A percentile compares a stretch with the other conserved stretches of the same genome.
Evolutionary conservation across 2,113 vertebrate genomes (phyloP).

Genomic region (Talpa occidentalis): DNA sequence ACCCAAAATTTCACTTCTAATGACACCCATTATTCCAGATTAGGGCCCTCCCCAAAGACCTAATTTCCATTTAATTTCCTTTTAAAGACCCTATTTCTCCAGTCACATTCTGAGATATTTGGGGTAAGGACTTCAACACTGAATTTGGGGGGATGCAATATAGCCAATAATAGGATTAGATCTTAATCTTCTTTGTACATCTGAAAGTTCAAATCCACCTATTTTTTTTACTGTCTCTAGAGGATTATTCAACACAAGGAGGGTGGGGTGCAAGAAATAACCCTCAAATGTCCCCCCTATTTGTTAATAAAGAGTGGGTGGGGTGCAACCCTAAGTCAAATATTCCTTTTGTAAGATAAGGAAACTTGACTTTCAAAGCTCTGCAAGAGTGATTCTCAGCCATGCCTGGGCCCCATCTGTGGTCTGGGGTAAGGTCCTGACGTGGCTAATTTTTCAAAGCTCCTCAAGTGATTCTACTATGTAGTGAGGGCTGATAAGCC

Average conservation of each 20-base stretch:
- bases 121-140: not conserved
- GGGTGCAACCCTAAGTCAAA: not conserved
- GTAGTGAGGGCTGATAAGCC: not conserved
- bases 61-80: not conserved
- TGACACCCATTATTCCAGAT: not conserved
- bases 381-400: not conserved
- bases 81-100: not conserved
- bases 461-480: not conserved
- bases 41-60: not conserved
- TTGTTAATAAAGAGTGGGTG: not conserved
- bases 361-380: slow-evolving; percentile 8
- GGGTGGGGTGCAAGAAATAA: not conserved
- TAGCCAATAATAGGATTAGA: not conserved
- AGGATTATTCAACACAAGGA: not conserved
- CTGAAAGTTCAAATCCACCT: not conserved
- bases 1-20: not conserved
- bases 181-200: not conserved
- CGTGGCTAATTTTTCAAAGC: not conserved
- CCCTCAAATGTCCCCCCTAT: not conserved
- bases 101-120: not conserved
- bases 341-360: not conserved
- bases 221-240: not conserved
- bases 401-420: not conserved
- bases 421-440: not conserved
- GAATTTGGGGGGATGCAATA: not conserved